Percentiles rank a stretch among this genome's conserved stretches.
These are phyloP conservation scores for Tiphia femorata DNA, from an alignment of 2,888 invertebrate genomes.

Conservation along the genomic window DNA sequence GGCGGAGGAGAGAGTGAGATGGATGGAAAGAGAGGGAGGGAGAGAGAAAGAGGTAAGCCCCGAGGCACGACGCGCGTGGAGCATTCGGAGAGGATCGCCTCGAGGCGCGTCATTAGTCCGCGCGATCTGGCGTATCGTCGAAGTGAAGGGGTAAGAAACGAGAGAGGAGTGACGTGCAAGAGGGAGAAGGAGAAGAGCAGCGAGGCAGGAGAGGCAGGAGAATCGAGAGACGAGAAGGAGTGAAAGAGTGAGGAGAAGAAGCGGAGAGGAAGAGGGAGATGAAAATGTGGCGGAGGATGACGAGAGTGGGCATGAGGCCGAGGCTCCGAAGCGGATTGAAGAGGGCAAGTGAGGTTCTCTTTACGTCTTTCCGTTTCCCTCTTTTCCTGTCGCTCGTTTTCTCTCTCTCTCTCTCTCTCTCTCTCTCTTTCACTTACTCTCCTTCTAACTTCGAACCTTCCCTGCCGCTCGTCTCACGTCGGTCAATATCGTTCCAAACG, in stretches of 20 bases:
- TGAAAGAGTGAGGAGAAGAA: background rate
- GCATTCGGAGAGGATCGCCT: slow-evolving; percentile 35
- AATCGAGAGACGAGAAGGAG: background rate
- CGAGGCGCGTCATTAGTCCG: slow-evolving; percentile 44
- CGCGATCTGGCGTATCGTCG: slow-evolving; percentile 42
- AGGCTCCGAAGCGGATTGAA: too few species aligned
- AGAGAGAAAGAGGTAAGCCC: slow-evolving; percentile 10
- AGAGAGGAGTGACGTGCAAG: background rate
- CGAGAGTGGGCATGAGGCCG: slow-evolving; percentile 9
- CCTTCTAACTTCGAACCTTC: background rate
- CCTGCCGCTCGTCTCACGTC: slow-evolving; percentile 12
- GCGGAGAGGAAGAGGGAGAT: slow-evolving; percentile 17
- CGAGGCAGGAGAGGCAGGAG: background rate
- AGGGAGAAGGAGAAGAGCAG: background rate
- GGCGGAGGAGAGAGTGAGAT: too few species aligned
- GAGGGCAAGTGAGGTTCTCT: background rate
- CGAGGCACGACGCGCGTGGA: slow-evolving; percentile 22
- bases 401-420: too few species aligned
- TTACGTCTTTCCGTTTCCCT: slow-evolving; percentile 6
- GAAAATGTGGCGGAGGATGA: slow-evolving; percentile 41
- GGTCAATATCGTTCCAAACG: slow-evolving; percentile 40
- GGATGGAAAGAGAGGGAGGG: background rate
- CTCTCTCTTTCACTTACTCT: too few species aligned
- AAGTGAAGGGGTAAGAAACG: slow-evolving; percentile 7
- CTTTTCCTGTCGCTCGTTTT: too few species aligned